These are phyloP conservation scores for Lytechinus pictus DNA, from an alignment of 35 echinoderm and acorn worm genomes.

Conservation along the genomic window DNA sequence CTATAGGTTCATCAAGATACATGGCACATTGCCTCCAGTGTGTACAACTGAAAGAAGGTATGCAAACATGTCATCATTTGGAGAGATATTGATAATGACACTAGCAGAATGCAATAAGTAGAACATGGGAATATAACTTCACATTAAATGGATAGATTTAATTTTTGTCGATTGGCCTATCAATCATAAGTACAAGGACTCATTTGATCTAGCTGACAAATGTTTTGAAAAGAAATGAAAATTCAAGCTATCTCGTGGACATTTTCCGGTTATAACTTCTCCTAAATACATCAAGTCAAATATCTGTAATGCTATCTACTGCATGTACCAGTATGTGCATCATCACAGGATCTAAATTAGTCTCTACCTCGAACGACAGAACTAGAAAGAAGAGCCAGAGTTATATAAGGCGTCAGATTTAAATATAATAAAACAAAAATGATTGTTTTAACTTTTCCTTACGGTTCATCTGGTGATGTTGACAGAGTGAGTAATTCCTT, in stretches of 20 bases:
- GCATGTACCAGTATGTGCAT: too few relatives aligned
- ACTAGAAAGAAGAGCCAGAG: too few relatives aligned
- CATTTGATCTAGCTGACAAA: too few relatives aligned
- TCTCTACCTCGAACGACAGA: too few relatives aligned
- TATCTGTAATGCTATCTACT: too few relatives aligned
- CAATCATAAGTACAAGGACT: too few relatives aligned
- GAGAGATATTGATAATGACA: too few relatives aligned
- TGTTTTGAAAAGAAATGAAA: neutral
- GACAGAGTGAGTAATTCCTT: conserved; percentile 67
- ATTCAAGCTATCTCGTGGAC: neutral
- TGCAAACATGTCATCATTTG: neutral
- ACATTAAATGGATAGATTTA: neutral
- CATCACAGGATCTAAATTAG: too few relatives aligned
- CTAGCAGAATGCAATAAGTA: neutral
- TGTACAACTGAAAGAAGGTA: conserved; percentile 67
- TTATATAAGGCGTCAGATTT: too few relatives aligned
- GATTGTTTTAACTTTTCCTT: conserved; percentile 27
- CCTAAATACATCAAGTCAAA: neutral
- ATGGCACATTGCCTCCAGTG: conserved; percentile 88
- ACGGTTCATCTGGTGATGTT: conserved; percentile 83
- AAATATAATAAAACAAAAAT: neutral
- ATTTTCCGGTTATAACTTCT: neutral
- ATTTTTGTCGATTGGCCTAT: too few relatives aligned
- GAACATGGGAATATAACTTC: neutral
- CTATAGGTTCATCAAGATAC: conserved; percentile 65